These are phyloP conservation scores for Sebastes variabilis DNA, from an alignment of 2,797 vertebrate genomes.

Conservation along the genomic window DNA sequence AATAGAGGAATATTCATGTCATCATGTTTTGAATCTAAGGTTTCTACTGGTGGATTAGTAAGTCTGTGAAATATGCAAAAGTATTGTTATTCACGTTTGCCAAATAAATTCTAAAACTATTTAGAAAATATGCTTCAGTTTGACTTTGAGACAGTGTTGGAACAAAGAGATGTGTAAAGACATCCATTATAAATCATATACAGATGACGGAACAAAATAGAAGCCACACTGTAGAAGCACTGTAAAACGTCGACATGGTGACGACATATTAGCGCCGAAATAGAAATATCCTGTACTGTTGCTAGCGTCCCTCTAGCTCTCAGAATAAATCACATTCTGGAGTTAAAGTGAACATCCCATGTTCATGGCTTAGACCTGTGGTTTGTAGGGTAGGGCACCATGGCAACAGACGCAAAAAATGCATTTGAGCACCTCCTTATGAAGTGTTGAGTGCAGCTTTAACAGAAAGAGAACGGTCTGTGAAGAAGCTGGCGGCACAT, in stretches of 20 bases:
- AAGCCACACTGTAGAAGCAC: neutral
- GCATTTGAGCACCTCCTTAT: constrained; percentile 42
- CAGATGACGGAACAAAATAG: neutral
- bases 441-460: constrained; percentile 62
- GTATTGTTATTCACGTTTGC: neutral
- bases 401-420: constrained; percentile 52
- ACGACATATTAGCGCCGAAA: neutral
- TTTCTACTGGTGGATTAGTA: neutral
- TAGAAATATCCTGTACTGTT: neutral
- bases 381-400: constrained; percentile 42
- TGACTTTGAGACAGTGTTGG: neutral
- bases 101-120: neutral
- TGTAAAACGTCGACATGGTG: neutral
- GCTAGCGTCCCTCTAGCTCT: neutral
- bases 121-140: too few relatives aligned
- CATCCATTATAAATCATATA: neutral
- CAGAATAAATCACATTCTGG: constrained; percentile 21
- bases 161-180: neutral
- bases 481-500: constrained; percentile 63
- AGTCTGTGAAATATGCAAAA: neutral
- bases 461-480: constrained; percentile 37
- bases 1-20: neutral
- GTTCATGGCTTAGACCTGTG: constrained; percentile 19
- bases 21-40: neutral
- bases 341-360: constrained; percentile 26